Percentiles rank a stretch among this genome's conserved stretches.
Evolutionary conservation across 2,797 vertebrate species (phyloP).

Genomic region (Molossus molossus): DNA sequence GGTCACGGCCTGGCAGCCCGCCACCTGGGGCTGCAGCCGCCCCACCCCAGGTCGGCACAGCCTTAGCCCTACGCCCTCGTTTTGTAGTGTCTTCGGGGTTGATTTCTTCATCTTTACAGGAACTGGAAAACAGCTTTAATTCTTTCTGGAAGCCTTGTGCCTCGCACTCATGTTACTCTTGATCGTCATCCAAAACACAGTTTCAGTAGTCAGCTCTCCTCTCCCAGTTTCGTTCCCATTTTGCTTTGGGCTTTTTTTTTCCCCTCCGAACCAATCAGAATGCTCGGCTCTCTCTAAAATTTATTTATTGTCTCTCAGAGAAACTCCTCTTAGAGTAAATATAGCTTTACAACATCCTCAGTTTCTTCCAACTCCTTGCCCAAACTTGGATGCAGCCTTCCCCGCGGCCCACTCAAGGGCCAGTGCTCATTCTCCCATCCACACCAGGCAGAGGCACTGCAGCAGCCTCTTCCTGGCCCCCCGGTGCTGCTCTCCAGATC

Average conservation of each 20-base stretch:
- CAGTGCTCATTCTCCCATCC: not conserved
- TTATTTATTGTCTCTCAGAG: constrained; percentile 6
- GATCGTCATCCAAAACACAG: constrained; percentile 21
- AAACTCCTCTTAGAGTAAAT: constrained; percentile 34
- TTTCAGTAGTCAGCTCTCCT: not conserved
- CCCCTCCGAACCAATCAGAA: constrained; percentile 30
- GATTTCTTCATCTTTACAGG: constrained; percentile 38
- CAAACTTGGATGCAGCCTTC: not conserved
- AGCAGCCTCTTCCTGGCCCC: not conserved
- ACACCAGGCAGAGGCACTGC: too few species aligned
- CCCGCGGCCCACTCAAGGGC: not conserved
- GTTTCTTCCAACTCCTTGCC: constrained; percentile 12
- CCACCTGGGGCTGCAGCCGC: not conserved
- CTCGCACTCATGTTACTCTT: constrained; percentile 21
- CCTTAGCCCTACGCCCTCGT: not conserved
- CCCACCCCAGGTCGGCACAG: not conserved
- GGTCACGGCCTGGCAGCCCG: not conserved
- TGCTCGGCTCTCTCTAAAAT: not conserved
- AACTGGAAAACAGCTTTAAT: constrained; percentile 33
- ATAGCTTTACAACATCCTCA: constrained; percentile 23
- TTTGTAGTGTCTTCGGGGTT: constrained; percentile 10
- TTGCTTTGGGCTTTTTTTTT: constrained; percentile 7
- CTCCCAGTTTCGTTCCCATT: not conserved
- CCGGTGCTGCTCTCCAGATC: not conserved
- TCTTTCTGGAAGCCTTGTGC: constrained; percentile 35